These are phyloP conservation scores for Eulacestoma nigropectus DNA, from an alignment of 2,113 vertebrate genomes.

Conservation along the genomic window DNA sequence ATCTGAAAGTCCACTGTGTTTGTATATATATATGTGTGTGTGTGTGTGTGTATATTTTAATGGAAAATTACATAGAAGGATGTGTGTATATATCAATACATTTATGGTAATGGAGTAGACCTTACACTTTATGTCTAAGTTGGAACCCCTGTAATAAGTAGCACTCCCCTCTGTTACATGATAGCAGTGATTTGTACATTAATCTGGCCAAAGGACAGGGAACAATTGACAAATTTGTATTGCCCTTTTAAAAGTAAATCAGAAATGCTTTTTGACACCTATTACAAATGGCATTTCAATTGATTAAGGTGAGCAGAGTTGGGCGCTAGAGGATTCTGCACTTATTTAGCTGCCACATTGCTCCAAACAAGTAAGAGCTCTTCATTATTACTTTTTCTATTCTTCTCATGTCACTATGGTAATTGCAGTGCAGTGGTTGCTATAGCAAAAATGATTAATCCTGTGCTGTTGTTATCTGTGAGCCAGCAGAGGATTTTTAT, in stretches of 20 bases:
- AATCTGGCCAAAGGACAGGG: neutral
- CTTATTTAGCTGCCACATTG: slow-evolving; percentile 5
- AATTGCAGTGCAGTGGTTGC: slow-evolving; percentile 55
- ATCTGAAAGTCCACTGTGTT: neutral
- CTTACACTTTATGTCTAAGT: neutral
- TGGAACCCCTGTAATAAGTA: neutral
- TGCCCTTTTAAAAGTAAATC: neutral
- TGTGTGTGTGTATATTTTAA: neutral
- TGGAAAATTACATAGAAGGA: neutral
- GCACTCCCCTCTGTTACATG: neutral
- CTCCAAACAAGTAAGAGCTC: slow-evolving; percentile 44
- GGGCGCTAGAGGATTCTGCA: neutral
- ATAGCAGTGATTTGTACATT: neutral
- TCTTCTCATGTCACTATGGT: slow-evolving; percentile 35
- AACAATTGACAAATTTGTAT: neutral
- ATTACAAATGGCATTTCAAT: neutral
- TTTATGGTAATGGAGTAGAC: neutral
- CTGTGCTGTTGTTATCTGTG: slow-evolving; percentile 12
- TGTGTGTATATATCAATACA: neutral
- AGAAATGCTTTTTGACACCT: slow-evolving; percentile 13
- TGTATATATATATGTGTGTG: neutral
- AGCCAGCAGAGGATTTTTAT: slow-evolving; percentile 16
- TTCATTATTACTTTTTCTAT: slow-evolving; percentile 37
- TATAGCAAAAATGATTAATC: slow-evolving; percentile 65
- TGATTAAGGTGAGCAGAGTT: slow-evolving; percentile 36